Evolutionary conservation across 2,888 invertebrate species (phyloP).

Genomic region (Nomada fabriciana): DNA sequence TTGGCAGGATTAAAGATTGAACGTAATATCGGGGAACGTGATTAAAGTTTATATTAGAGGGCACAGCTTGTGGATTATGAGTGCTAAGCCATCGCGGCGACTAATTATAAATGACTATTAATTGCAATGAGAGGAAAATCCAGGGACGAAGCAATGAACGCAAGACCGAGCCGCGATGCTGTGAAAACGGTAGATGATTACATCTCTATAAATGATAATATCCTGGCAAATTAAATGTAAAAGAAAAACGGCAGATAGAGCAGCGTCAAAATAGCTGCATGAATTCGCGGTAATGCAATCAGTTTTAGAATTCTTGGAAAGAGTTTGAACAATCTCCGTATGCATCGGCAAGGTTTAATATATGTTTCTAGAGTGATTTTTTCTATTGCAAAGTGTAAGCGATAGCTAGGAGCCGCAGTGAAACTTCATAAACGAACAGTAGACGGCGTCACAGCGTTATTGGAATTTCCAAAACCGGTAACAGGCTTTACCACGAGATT

Average conservation of each 20-base stretch:
- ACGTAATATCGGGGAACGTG: slow-evolving; percentile 66
- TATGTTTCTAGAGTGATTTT: background rate
- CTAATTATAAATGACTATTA: slow-evolving; percentile 75
- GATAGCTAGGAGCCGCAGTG: slow-evolving; percentile 40
- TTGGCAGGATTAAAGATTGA: slow-evolving; percentile 67
- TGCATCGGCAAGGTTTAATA: background rate
- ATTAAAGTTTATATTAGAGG: slow-evolving; percentile 74
- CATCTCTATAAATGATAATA: slow-evolving; percentile 50
- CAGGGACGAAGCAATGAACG: slow-evolving; percentile 46
- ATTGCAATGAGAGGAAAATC: slow-evolving; percentile 70
- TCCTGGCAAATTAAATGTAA: slow-evolving; percentile 48
- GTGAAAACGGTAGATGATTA: slow-evolving; percentile 51
- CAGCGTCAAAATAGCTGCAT: background rate
- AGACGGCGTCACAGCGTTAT: slow-evolving; percentile 68
- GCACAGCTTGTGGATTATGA: slow-evolving; percentile 60
- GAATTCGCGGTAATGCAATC: background rate
- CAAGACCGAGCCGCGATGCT: slow-evolving; percentile 40
- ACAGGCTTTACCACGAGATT: slow-evolving; percentile 84
- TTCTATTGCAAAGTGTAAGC: slow-evolving; percentile 39
- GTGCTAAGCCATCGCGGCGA: slow-evolving; percentile 63
- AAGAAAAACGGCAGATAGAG: background rate
- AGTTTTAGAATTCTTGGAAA: too few relatives aligned
- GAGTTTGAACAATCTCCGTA: background rate
- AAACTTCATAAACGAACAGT: slow-evolving; percentile 61
- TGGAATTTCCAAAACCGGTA: slow-evolving; percentile 82